phyloP scores from a whole-genome alignment of 2,888 invertebrate species.

The Chromoteleia sp. region DNA sequence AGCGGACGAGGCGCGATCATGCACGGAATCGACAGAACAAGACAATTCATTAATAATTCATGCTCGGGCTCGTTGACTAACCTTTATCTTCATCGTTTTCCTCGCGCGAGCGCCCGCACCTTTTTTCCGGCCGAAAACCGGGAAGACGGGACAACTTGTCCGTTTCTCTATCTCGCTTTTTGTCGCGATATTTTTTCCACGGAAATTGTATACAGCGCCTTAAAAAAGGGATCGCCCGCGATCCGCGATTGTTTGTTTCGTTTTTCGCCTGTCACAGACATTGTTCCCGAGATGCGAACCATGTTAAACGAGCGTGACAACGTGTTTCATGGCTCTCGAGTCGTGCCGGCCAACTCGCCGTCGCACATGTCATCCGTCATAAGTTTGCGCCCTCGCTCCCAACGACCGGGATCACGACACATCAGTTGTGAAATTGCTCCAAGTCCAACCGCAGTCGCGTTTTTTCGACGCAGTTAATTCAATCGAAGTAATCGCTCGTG shows the following conservation, averaged over 20 bases:
- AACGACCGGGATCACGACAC: slow-evolving; percentile 31
- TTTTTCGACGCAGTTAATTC: no score
- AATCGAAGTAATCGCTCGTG: no score
- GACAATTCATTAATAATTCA: slow-evolving; percentile 66
- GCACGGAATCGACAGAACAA: slow-evolving; percentile 59
- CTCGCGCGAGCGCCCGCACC: slow-evolving; percentile 48
- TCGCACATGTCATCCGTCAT: slow-evolving; percentile 69
- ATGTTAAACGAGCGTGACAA: slow-evolving; percentile 78
- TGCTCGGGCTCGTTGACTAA: slow-evolving; percentile 59
- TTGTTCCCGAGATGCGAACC: slow-evolving; percentile 66
- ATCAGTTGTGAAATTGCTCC: slow-evolving; percentile 26
- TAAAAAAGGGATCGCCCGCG: slow-evolving; percentile 28
- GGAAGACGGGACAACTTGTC: slow-evolving; percentile 26
- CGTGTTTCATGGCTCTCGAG: slow-evolving; percentile 76
- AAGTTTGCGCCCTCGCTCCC: slow-evolving; percentile 54
- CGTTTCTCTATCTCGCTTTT: slow-evolving; percentile 2
- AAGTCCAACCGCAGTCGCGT: no score
- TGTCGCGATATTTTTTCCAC: background rate
- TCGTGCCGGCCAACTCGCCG: slow-evolving; percentile 60
- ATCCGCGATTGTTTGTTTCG: slow-evolving; percentile 44
- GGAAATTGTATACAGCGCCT: slow-evolving; percentile 34
- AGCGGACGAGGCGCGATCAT: slow-evolving; percentile 42
- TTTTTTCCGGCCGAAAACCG: slow-evolving; percentile 27
- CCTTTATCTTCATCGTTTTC: slow-evolving; percentile 63
- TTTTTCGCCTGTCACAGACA: slow-evolving; percentile 60